Conservation (phyloP, 2,113 vertebrate species). For the Plecturocebus donacophilus region DNA sequence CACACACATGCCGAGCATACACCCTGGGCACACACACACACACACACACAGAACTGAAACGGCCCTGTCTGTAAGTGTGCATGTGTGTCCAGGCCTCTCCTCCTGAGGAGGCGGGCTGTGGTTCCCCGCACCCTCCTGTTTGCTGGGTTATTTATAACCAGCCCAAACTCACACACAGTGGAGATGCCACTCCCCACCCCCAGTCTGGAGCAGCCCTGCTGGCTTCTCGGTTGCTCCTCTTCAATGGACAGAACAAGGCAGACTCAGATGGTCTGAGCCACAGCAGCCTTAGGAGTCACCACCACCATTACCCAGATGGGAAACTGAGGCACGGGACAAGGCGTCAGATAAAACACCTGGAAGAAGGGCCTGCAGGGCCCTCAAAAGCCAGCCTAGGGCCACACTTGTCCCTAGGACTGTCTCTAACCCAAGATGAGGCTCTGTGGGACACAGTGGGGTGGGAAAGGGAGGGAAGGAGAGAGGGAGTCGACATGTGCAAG, state of each 20-base stretch:
- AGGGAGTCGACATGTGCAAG: too few species aligned
- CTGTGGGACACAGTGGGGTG: accelerated
- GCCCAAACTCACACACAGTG: background rate
- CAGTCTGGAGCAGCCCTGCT: background rate
- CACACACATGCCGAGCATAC: background rate
- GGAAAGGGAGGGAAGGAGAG: background rate
- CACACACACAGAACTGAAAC: accelerated
- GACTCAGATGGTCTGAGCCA: background rate
- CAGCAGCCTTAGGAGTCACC: background rate
- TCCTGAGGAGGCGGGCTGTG: background rate
- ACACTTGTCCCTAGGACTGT: background rate
- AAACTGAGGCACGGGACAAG: background rate
- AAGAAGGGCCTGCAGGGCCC: background rate
- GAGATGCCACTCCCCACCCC: background rate
- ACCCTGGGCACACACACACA: background rate
- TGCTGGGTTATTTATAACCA: background rate
- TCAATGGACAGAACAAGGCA: background rate
- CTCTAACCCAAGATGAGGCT: background rate
- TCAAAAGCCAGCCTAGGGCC: background rate
- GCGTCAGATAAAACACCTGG: background rate
- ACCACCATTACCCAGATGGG: too few species aligned
- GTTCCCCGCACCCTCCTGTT: background rate
- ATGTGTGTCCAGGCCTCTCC: background rate
- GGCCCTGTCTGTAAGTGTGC: background rate
- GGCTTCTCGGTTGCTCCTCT: background rate